phyloP scores from a whole-genome alignment of 2,888 invertebrate genomes.

The Polymixis lichenea region DNA sequence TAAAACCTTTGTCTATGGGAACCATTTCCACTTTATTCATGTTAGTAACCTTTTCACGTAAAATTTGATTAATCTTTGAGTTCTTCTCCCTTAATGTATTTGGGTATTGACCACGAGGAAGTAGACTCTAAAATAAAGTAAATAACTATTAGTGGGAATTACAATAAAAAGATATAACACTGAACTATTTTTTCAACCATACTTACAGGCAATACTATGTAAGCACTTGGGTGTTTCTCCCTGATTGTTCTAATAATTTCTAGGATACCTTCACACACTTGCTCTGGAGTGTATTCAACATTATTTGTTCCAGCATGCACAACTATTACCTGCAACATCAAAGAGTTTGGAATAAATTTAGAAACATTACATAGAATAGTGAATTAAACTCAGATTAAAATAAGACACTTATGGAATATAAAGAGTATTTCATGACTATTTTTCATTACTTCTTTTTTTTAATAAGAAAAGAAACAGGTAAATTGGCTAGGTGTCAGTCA shows the following conservation, averaged over 20 bases:
- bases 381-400: neutral
- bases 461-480: no score
- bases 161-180: neutral
- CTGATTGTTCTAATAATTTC: conserved; percentile 94
- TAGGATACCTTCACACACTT: conserved; percentile 95
- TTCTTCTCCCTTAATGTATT: conserved; percentile 95
- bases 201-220: conserved; percentile 96
- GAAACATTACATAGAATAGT: neutral
- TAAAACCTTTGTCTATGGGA: conserved; percentile 94
- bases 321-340: conserved; percentile 93
- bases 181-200: conserved; percentile 36
- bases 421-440: neutral
- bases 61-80: conserved; percentile 93
- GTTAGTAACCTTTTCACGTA: conserved; percentile 92
- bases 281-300: conserved; percentile 94
- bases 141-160: conserved; percentile 13
- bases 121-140: conserved; percentile 92
- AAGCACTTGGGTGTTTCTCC: conserved; percentile 94
- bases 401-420: neutral
- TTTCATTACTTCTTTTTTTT: neutral
- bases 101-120: conserved; percentile 96
- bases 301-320: conserved; percentile 97
- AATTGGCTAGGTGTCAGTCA: conserved; percentile 17
- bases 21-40: conserved; percentile 94
- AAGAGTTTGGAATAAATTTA: conserved; percentile 6